These are phyloP conservation scores for Hozukius guyotensis DNA, from an alignment of 2,797 vertebrate genomes.

Conservation along the genomic window DNA sequence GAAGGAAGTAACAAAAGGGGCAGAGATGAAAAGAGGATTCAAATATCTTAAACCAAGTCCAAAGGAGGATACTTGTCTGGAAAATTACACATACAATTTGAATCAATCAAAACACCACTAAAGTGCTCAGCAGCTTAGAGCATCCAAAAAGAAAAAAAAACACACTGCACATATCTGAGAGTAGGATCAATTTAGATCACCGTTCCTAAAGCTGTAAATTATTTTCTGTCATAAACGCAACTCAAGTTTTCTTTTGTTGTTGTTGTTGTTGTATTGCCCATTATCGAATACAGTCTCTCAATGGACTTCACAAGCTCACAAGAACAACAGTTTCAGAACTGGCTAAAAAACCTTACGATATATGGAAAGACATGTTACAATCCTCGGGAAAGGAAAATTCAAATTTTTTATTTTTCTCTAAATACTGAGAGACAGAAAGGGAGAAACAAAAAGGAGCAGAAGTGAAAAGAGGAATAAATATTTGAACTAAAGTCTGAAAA, in stretches of 20 bases:
- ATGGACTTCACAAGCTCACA: background rate
- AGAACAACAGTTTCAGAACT: too few relatives aligned
- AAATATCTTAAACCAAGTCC: background rate
- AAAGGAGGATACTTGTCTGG: background rate
- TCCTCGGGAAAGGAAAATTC: background rate
- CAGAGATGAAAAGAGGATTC: background rate
- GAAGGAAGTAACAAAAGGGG: background rate
- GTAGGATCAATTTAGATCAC: background rate
- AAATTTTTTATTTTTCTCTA: background rate
- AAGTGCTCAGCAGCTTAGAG: background rate
- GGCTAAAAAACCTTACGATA: too few relatives aligned
- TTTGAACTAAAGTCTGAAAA: background rate
- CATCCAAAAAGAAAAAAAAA: background rate
- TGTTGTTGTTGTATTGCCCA: background rate
- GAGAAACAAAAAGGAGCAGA: background rate
- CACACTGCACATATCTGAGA: background rate
- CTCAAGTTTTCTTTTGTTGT: background rate
- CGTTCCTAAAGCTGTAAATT: background rate
- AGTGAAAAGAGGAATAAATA: background rate
- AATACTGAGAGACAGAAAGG: background rate
- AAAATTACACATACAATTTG: background rate
- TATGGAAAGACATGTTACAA: background rate
- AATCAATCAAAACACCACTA: background rate
- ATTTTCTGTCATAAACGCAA: background rate
- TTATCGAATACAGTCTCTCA: background rate